A percentile compares a stretch with the other conserved stretches of the same genome.
These are phyloP conservation scores for Pilophorus perplexus DNA, from an alignment of 2,888 invertebrate species.

Conservation along the genomic window DNA sequence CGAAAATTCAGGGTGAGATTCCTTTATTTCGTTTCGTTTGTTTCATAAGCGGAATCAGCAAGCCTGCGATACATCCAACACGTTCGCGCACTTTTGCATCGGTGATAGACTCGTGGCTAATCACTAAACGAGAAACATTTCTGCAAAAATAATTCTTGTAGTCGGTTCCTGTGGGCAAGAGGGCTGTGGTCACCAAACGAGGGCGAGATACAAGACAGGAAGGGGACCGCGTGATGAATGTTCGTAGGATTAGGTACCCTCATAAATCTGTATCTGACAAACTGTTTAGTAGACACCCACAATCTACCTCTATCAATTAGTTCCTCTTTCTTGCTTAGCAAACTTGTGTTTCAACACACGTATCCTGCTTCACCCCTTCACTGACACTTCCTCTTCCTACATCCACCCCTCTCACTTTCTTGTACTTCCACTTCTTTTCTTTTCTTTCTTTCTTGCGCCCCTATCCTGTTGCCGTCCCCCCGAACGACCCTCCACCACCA, in stretches of 20 bases:
- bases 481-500: not conserved
- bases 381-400: too few relatives aligned
- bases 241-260: not conserved
- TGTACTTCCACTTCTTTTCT: not conserved
- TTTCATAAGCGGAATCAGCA: too few relatives aligned
- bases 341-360: constrained; percentile 36
- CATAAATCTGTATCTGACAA: constrained; percentile 36
- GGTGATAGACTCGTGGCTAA: too few relatives aligned
- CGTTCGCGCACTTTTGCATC: too few relatives aligned
- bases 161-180: too few relatives aligned
- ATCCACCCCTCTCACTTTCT: not conserved
- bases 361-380: not conserved
- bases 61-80: too few relatives aligned
- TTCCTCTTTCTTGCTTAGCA: constrained; percentile 3
- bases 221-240: constrained; percentile 16
- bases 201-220: too few relatives aligned
- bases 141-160: too few relatives aligned
- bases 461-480: constrained; percentile 1
- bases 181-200: too few relatives aligned
- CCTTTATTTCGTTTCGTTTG: too few relatives aligned
- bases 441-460: not conserved
- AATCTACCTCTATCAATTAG: constrained; percentile 32
- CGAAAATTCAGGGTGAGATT: too few relatives aligned
- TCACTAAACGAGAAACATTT: too few relatives aligned
- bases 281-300: constrained; percentile 22